Evolutionary conservation across 2,888 invertebrate genomes (phyloP), one percentile per base, ranked within the genome.

Genomic region (Epirrhoe alternata): DNA sequence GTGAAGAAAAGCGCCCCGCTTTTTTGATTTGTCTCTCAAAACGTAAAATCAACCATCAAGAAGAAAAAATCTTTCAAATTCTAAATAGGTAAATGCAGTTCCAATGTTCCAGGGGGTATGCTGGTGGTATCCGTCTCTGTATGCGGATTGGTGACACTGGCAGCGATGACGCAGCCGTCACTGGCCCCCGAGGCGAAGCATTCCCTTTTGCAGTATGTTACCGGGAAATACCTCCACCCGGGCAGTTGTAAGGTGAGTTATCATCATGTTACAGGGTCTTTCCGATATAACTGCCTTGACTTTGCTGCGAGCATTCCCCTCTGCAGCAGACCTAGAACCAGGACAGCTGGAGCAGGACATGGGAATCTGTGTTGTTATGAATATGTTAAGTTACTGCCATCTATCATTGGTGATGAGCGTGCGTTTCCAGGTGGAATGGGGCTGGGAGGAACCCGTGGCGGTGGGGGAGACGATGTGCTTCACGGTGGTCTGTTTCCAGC

Each of bases 391-490:
- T 24, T 24, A 24, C 24, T 3, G 24, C 24, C 24, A 2, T 24
- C 24, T 24, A 24, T 24, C 24, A 24, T 24, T 24, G 24, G 24
- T 45, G 4, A 45, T 45, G 45, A 16, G 7, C 0, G 7, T 47
- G 5, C 12, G 47, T 12, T 51, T 56, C 3, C 77, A 95, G 91
- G 96, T 97, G 74, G 95, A 95, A 76, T 98, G 98, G 94, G 97
- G 97, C 78, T 98, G 98, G 98, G 95, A 96, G 69, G 98, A 98
- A 88, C 98, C 98, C 16, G 96, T 97, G 79, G 93, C 95, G 12
- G 98, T 98, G 30, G 98, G 98, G 51, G 97, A 96, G 86, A 98
- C 98, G 38, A 97, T 98, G 95, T 97, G 97, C 84, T 98, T 98
- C 91, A 96, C 96, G 64, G 97, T 98, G 75, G 94, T 97, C 94